These are phyloP conservation scores for Galbula dea DNA, from an alignment of 2,113 vertebrate species.

Conservation along the genomic window DNA sequence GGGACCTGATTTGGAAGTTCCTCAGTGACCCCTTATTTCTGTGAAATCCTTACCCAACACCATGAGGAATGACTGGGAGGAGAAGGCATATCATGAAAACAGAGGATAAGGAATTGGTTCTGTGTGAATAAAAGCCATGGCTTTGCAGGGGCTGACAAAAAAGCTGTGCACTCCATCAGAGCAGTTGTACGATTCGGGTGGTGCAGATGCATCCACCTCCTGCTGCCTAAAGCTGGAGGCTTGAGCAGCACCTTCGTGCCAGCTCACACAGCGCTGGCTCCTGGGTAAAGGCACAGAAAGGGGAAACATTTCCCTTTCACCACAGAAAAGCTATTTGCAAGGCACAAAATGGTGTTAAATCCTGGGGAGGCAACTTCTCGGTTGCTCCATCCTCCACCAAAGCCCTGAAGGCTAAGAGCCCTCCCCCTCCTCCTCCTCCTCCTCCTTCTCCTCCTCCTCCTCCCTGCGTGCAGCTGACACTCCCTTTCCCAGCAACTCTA, in stretches of 20 bases:
- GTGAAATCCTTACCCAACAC: neutral
- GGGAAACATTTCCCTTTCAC: neutral
- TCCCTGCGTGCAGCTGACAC: neutral
- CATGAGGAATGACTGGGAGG: neutral
- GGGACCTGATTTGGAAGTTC: neutral
- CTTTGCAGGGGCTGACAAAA: neutral
- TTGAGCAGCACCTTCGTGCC: neutral
- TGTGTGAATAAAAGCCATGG: neutral
- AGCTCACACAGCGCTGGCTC: neutral
- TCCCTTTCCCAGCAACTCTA: neutral
- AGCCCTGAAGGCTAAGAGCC: neutral
- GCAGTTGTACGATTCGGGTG: rapidly evolving
- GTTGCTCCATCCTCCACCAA: neutral
- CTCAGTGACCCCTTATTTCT: neutral
- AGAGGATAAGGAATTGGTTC: neutral
- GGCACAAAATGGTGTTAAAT: neutral
- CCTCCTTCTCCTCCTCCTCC: neutral
- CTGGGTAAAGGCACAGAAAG: neutral
- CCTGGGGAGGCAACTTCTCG: neutral
- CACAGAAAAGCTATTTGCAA: neutral
- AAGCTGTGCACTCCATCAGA: neutral
- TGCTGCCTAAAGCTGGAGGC: neutral
- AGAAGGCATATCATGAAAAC: neutral
- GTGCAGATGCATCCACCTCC: neutral
- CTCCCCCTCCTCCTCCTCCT: neutral